Evolutionary conservation across 2,797 vertebrate species (phyloP).

Genomic region (Onychomys arenicola): DNA sequence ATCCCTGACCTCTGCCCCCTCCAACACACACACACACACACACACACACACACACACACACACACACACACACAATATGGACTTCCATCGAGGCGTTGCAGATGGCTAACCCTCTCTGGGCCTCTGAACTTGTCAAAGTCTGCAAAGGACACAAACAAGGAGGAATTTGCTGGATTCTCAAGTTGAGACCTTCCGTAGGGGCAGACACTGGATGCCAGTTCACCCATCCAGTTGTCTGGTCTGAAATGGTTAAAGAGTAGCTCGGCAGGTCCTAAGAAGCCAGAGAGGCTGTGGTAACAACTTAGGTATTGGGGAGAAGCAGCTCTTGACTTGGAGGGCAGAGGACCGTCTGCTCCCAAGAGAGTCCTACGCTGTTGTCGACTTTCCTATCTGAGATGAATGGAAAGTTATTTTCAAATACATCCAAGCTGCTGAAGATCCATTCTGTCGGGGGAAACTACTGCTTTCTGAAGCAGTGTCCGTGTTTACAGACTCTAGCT

Average conservation of each 20-base stretch:
- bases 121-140: conserved; percentile 68
- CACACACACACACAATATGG: neutral
- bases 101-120: conserved; percentile 35
- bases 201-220: neutral
- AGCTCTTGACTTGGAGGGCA: conserved; percentile 7
- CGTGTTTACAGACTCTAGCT: conserved; percentile 63
- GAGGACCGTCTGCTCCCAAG: neutral
- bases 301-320: conserved; percentile 76
- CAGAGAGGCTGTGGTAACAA: conserved; percentile 54
- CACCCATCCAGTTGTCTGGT: conserved; percentile 41
- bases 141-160: conserved; percentile 53
- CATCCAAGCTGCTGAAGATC: conserved; percentile 14
- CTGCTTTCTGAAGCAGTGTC: conserved; percentile 57
- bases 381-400: conserved; percentile 22
- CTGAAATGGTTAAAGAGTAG: conserved; percentile 81
- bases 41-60: neutral
- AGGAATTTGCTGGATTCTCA: conserved; percentile 30
- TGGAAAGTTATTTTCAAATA: conserved; percentile 31
- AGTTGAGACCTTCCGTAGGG: neutral
- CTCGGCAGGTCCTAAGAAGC: conserved; percentile 67
- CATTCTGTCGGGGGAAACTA: neutral
- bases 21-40: neutral
- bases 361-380: neutral
- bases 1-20: neutral
- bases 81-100: neutral